Conservation (phyloP, 2,113 vertebrate genomes). For the Ictalurus punctatus region DNA sequence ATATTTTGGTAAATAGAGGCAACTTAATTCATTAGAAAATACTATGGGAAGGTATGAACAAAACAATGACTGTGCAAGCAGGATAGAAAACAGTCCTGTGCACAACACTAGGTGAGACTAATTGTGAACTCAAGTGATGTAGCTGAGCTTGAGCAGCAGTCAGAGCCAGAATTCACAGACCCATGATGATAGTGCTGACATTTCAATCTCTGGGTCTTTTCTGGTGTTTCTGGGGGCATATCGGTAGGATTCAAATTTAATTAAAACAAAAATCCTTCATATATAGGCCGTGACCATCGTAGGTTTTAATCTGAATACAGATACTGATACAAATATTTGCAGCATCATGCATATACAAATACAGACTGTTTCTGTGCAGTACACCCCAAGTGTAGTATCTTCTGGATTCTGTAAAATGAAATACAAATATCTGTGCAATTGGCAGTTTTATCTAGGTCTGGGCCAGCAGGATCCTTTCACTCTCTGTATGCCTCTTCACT, state of each 20-base stretch:
- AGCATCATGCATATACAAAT: background rate
- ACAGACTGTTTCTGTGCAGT: background rate
- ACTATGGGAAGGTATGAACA: background rate
- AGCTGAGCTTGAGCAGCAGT: background rate
- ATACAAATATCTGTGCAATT: slow-evolving; percentile 5
- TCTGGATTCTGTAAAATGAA: background rate
- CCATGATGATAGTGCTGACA: background rate
- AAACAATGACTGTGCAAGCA: background rate
- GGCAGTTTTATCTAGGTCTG: slow-evolving; percentile 22
- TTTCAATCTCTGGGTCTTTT: background rate
- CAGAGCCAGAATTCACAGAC: background rate
- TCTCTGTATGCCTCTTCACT: background rate
- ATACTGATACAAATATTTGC: background rate
- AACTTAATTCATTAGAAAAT: background rate
- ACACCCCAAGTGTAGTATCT: background rate
- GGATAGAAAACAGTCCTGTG: background rate
- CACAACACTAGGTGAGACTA: background rate
- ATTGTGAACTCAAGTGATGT: background rate
- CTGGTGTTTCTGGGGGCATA: background rate
- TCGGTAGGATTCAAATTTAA: background rate
- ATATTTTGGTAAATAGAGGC: background rate
- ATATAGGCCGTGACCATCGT: background rate
- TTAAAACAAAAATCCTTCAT: background rate
- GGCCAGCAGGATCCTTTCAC: slow-evolving; percentile 21
- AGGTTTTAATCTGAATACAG: background rate